phyloP scores from a whole-genome alignment of 2,888 invertebrate species.

The Argyresthia albistria region DNA sequence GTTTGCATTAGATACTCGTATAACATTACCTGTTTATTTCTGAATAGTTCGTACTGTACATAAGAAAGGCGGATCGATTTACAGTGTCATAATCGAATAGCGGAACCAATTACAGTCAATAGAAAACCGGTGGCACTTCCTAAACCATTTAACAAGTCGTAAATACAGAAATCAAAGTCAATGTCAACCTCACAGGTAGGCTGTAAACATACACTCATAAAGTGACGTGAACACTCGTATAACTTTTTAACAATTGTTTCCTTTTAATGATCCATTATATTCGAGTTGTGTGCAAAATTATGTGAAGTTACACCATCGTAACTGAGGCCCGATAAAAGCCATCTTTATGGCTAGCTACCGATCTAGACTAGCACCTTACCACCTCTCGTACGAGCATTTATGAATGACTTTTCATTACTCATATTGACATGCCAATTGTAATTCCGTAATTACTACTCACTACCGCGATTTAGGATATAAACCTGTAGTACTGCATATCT shows the following conservation, averaged over 20 bases:
- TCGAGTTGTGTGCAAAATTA: slow-evolving; percentile 70
- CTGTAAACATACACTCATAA: slow-evolving; percentile 69
- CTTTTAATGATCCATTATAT: slow-evolving; percentile 71
- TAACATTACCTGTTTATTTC: too few species aligned
- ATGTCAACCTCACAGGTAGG: slow-evolving; percentile 65
- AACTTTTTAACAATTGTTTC: slow-evolving; percentile 73
- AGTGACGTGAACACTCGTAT: slow-evolving; percentile 67
- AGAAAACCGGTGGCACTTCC: slow-evolving; percentile 14
- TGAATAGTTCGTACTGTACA: too few species aligned
- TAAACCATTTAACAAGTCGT: slow-evolving; percentile 54
- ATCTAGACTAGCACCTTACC: slow-evolving; percentile 32
- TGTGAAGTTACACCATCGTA: slow-evolving; percentile 69
- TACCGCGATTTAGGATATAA: slow-evolving; percentile 58
- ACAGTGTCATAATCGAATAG: not conserved
- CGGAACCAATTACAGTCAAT: not conserved
- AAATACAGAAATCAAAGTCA: slow-evolving; percentile 69
- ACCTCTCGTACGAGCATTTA: slow-evolving; percentile 40
- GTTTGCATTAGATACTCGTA: too few species aligned
- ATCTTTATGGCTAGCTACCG: slow-evolving; percentile 63
- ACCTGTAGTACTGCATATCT: slow-evolving; percentile 57
- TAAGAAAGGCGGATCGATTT: too few species aligned
- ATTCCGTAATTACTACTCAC: slow-evolving; percentile 60
- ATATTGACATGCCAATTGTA: slow-evolving; percentile 58
- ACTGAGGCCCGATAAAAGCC: slow-evolving; percentile 62
- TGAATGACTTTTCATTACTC: slow-evolving; percentile 67